These are phyloP conservation scores for Plutomurus gul DNA, from an alignment of 1,140 invertebrate genomes.

Conservation along the genomic window DNA sequence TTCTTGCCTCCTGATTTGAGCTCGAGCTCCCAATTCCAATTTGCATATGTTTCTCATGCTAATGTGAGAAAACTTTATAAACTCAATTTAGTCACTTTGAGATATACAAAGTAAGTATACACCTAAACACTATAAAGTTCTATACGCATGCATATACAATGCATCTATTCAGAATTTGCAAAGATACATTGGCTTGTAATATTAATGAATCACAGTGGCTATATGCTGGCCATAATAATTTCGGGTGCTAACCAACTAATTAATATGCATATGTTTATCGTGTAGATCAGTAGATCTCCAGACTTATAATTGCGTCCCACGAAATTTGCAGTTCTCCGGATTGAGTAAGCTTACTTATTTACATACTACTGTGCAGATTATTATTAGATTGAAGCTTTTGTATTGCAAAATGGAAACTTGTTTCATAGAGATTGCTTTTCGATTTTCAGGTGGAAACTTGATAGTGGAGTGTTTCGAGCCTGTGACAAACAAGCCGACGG, in stretches of 20 bases:
- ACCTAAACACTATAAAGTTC: no score
- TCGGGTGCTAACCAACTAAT: no score
- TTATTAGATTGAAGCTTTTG: not conserved
- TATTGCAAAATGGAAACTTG: not conserved
- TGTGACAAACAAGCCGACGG: slow-evolving; percentile 66
- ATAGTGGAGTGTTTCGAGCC: slow-evolving; percentile 74
- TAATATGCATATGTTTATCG: no score
- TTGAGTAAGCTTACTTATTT: slow-evolving; percentile 65
- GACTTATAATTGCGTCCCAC: slow-evolving; percentile 75
- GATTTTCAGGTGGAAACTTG: slow-evolving; percentile 71
- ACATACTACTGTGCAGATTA: not conserved
- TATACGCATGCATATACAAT: no score
- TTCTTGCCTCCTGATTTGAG: slow-evolving; percentile 67
- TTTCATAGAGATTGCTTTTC: not conserved
- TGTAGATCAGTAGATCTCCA: slow-evolving; percentile 76
- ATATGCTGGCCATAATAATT: no score
- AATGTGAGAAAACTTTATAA: slow-evolving; percentile 77
- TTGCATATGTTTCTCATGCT: slow-evolving; percentile 77
- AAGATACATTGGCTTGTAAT: no score
- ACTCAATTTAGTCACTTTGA: slow-evolving; percentile 75
- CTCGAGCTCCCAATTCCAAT: slow-evolving; percentile 57
- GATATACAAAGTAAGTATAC: slow-evolving; percentile 74
- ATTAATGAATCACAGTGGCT: no score
- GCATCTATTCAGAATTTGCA: no score
- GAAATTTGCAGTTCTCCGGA: slow-evolving; percentile 71